Conservation (phyloP, 64 coral and sea anemone genomes). For the Dendrophyllia cribrosa region DNA sequence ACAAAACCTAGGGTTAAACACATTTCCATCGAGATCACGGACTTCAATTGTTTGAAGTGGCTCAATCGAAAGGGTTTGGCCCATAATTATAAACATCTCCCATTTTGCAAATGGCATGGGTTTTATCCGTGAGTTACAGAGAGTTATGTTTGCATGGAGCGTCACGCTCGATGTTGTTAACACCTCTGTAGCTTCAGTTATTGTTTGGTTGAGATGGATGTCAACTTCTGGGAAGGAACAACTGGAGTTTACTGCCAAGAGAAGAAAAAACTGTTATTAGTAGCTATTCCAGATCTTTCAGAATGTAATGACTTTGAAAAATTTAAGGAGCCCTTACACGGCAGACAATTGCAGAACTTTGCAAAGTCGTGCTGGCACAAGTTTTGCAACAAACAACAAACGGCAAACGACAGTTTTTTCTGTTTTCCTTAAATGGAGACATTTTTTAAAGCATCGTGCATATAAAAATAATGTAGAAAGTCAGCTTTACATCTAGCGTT, state of each 20-base stretch:
- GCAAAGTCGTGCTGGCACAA: too few relatives aligned
- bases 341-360: too few relatives aligned
- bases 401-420: too few relatives aligned
- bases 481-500: too few relatives aligned
- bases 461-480: too few relatives aligned
- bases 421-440: too few relatives aligned
- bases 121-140: not conserved
- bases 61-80: not conserved
- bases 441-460: too few relatives aligned
- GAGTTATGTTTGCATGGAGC: not conserved
- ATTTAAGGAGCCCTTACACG: too few relatives aligned
- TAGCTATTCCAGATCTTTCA: not conserved
- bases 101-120: not conserved
- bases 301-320: too few relatives aligned
- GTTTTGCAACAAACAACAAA: too few relatives aligned
- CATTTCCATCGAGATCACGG: not conserved
- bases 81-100: not conserved
- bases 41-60: not conserved
- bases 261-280: not conserved
- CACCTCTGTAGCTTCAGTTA: not conserved
- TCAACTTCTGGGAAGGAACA: not conserved
- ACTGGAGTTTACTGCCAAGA: not conserved
- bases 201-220: not conserved
- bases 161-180: not conserved
- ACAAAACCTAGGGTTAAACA: not conserved